These are phyloP conservation scores for Drosophila koepferae DNA, from an alignment of 2,888 invertebrate genomes.

Conservation along the genomic window DNA sequence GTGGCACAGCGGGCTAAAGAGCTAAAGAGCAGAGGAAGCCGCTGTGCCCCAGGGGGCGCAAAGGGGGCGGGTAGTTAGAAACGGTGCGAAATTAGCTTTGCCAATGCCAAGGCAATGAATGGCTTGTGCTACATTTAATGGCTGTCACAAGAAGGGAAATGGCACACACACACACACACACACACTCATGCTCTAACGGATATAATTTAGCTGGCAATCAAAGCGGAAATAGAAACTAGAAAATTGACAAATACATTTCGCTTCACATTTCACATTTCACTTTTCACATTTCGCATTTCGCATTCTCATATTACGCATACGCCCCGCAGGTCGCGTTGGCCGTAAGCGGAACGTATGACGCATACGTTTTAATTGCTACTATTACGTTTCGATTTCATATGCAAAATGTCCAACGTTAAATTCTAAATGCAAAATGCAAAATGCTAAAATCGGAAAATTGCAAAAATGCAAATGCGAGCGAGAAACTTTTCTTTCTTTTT, in stretches of 20 bases:
- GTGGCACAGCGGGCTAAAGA: constrained; percentile 35
- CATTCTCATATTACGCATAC: constrained; percentile 44
- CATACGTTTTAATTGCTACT: constrained; percentile 57
- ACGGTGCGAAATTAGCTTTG: constrained; percentile 69
- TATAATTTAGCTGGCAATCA: constrained; percentile 69
- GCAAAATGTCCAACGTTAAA: constrained; percentile 42
- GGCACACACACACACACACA: constrained; percentile 31
- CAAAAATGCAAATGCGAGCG: constrained; percentile 23
- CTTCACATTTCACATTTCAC: background rate
- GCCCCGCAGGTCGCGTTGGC: constrained; percentile 9
- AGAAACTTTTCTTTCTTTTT: background rate
- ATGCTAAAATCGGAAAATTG: background rate
- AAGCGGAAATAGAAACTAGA: constrained; percentile 72
- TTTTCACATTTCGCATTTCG: no score
- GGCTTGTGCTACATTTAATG: constrained; percentile 40
- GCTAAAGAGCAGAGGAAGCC: constrained; percentile 4
- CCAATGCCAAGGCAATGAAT: constrained; percentile 45
- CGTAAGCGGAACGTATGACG: constrained; percentile 36
- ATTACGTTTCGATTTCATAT: constrained; percentile 41
- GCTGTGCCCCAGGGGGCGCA: background rate
- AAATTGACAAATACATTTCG: constrained; percentile 43
- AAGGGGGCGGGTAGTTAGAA: background rate
- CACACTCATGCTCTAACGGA: constrained; percentile 42
- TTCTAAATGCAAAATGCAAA: constrained; percentile 8
- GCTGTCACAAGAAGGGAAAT: constrained; percentile 60